Evolutionary conservation across 2,888 invertebrate genomes (phyloP), one percentile per base, ranked within the genome.

Genomic region (Amblyjoppa fuscipennis): DNA sequence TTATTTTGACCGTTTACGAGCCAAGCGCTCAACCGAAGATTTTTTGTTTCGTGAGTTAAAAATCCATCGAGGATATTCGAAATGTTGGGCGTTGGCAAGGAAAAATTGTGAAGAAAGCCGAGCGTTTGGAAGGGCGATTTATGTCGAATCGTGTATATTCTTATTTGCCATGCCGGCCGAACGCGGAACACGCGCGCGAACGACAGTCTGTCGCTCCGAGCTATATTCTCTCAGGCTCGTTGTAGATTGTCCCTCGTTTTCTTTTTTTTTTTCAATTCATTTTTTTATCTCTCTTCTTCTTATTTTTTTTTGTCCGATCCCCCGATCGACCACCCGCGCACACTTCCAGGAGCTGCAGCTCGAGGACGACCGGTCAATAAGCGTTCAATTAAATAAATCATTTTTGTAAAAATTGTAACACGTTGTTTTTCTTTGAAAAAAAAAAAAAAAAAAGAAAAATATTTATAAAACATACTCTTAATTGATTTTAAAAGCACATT

Each of bases 321-420:
- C 75, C 69, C 20, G 34, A 64, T 45, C 77, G 76, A 79, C 82
- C 85, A 85, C 85, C 85, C 85, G 85, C 85, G 76, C 81, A 84
- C 69, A 28, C 79, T 79, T 85, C 81, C 85, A 82, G 79, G 78
- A 79, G 84, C 75, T 71, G 49, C 45, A 73, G 61, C 45, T 85
- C 85, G 85, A 85, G 85, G 85, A 82, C 82, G 79, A 85, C 85
- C 79, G 76, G 85, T 85, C 75, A 85, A 76, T 82, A 76, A 85
- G 38, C 49, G 25, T 66, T 69, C 79, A 82, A 85, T 82, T 79
- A 85, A 71, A 74, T 70, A 53, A 79, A 75, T 75, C 66, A 78
- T 41, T 75, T 85, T 68, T 79, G 70, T 51, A 34, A 61, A 79
- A 79, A 61, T 64, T 51, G 53, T 73, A 34, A 64, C 64, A 64